Percentiles rank a stretch among this genome's conserved stretches.
Evolutionary conservation across 2,113 vertebrate genomes (phyloP).

Genomic region (Mola mola): DNA sequence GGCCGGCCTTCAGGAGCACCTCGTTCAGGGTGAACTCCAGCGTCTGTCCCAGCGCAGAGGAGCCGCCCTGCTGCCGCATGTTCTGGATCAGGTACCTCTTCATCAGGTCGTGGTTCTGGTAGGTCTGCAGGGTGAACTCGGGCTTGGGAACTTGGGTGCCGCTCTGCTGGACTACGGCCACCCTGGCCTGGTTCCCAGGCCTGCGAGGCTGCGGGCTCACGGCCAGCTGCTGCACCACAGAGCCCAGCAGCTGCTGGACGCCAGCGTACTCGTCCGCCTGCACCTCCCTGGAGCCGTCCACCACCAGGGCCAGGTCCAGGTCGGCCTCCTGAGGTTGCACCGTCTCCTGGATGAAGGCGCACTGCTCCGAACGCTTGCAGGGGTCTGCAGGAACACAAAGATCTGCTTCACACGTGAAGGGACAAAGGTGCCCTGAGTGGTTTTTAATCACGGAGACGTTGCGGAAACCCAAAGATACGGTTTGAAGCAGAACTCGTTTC

Average conservation of each 20-base stretch:
- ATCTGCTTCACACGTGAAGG: neutral
- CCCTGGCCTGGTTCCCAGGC: constrained; percentile 61
- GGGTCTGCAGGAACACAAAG: constrained; percentile 77
- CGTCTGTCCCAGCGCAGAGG: constrained; percentile 76
- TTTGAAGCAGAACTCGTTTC: no score
- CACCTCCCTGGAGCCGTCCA: constrained; percentile 85
- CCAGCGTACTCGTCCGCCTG: constrained; percentile 74
- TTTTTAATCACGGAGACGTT: neutral
- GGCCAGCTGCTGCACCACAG: constrained; percentile 80
- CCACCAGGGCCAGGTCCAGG: constrained; percentile 83
- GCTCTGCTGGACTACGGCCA: constrained; percentile 83
- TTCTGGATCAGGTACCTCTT: constrained; percentile 75
- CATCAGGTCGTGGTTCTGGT: constrained; percentile 70
- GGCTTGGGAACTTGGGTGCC: constrained; percentile 42
- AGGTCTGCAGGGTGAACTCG: constrained; percentile 82
- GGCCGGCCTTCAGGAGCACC: constrained; percentile 73
- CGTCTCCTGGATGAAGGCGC: constrained; percentile 41
- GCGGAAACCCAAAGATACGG: no score
- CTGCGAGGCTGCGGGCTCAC: constrained; percentile 71
- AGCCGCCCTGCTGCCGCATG: constrained; percentile 75
- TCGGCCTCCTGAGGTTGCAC: constrained; percentile 67
- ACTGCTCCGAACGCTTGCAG: constrained; percentile 76
- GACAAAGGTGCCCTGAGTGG: neutral
- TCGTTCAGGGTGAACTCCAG: constrained; percentile 82
- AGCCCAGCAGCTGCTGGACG: constrained; percentile 81